Conservation (phyloP, 2,113 vertebrate genomes). For the rabbit (Oryctolagus cuniculus) region mOryCun1.1 NC_091453.1:78911501-78912000, state of each 20-base stretch:
- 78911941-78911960: slow-evolving; percentile 63
- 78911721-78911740: slow-evolving; percentile 1
- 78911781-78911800: slow-evolving; percentile 30
- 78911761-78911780: slow-evolving; percentile 65
- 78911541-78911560: slow-evolving; percentile 12
- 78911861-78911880: slow-evolving; percentile 17
- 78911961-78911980: slow-evolving; percentile 69
- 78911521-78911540: slow-evolving; percentile 8
- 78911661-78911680: not conserved
- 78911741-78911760: slow-evolving; percentile 31
- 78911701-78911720: not conserved
- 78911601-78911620: not conserved
- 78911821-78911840: slow-evolving; percentile 35
- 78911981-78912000: slow-evolving; percentile 70
- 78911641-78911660: slow-evolving; percentile 32
- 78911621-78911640: not conserved
- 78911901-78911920: slow-evolving; percentile 31
- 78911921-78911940: slow-evolving; percentile 32
- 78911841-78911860: slow-evolving; percentile 16
- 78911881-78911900: slow-evolving; percentile 56
- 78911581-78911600: slow-evolving; percentile 55
- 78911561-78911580: slow-evolving; percentile 46
- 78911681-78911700: slow-evolving; percentile 45
- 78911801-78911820: slow-evolving; percentile 57
- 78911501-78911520: slow-evolving; percentile 55